phyloP scores from a whole-genome alignment of 1,140 invertebrate genomes.

The Schlechtendalia chinensis region DNA sequence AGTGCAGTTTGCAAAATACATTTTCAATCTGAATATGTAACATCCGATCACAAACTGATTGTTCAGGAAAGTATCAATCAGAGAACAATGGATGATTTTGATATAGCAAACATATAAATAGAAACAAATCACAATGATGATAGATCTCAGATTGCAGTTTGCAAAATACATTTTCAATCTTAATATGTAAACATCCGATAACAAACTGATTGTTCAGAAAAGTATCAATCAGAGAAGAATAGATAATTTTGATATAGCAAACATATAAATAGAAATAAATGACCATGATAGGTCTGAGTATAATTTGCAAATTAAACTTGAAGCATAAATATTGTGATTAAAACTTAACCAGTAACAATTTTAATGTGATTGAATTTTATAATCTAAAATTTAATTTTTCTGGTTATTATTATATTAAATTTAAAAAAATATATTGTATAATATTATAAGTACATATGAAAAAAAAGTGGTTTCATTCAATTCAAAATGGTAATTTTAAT shows the following conservation, averaged over 20 bases:
- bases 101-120: constrained; percentile 49
- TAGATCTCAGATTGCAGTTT: constrained; percentile 49
- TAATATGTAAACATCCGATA: constrained; percentile 7
- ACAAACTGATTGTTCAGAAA: constrained; percentile 31
- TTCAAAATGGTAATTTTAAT: no score
- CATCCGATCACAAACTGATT: constrained; percentile 28
- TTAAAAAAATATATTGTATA: no score
- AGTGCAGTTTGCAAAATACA: constrained; percentile 27
- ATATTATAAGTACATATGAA: no score
- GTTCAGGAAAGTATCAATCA: neutral
- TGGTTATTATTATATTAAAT: no score
- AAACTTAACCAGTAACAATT: no score
- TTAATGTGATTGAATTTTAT: no score
- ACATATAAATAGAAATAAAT: constrained; percentile 49
- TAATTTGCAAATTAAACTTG: neutral
- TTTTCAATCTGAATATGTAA: neutral
- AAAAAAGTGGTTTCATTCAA: no score
- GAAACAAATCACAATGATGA: constrained; percentile 39
- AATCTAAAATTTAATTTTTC: no score
- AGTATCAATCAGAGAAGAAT: constrained; percentile 43
- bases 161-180: neutral
- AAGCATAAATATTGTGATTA: no score
- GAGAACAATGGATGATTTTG: constrained; percentile 36
- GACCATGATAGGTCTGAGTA: constrained; percentile 40
- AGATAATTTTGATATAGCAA: constrained; percentile 21